These are phyloP conservation scores for Sus cebifrons DNA, from an alignment of 2,797 vertebrate genomes.

Conservation along the genomic window DNA sequence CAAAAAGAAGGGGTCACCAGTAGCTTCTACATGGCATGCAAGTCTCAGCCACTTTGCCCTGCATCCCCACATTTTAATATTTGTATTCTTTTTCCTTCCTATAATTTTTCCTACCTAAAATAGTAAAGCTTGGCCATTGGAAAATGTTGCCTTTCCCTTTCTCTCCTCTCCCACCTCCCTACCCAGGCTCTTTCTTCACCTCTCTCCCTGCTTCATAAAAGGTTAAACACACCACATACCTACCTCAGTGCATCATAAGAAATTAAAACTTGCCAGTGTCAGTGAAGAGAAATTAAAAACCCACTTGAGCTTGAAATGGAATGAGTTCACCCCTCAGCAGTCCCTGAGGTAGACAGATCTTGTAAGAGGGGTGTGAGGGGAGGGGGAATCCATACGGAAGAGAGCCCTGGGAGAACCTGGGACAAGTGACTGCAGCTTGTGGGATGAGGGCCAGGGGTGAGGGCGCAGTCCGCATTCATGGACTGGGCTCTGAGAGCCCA, in stretches of 20 bases:
- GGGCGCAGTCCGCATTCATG: not conserved
- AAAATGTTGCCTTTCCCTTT: conserved; percentile 2
- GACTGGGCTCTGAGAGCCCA: not conserved
- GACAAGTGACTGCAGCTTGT: not conserved
- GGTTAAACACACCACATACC: not conserved
- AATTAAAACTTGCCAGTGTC: not conserved
- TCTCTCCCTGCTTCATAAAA: not conserved
- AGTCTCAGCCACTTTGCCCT: not conserved
- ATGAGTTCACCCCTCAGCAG: not conserved
- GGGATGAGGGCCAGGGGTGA: not conserved
- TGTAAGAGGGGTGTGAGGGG: not conserved
- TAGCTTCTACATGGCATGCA: not conserved
- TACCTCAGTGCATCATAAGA: not conserved
- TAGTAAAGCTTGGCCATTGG: not conserved
- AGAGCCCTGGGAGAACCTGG: not conserved
- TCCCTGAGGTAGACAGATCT: no score
- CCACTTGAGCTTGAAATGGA: not conserved
- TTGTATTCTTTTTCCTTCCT: conserved; percentile 34
- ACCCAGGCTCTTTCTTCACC: not conserved
- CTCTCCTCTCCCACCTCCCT: not conserved
- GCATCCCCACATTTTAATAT: not conserved
- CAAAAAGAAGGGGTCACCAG: not conserved
- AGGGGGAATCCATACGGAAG: not conserved
- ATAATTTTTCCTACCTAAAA: not conserved
- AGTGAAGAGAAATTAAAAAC: not conserved